Evolutionary conservation across 2,113 vertebrate species (phyloP), one percentile per base, ranked within the genome.

Genomic region (Egretta garzetta): DNA sequence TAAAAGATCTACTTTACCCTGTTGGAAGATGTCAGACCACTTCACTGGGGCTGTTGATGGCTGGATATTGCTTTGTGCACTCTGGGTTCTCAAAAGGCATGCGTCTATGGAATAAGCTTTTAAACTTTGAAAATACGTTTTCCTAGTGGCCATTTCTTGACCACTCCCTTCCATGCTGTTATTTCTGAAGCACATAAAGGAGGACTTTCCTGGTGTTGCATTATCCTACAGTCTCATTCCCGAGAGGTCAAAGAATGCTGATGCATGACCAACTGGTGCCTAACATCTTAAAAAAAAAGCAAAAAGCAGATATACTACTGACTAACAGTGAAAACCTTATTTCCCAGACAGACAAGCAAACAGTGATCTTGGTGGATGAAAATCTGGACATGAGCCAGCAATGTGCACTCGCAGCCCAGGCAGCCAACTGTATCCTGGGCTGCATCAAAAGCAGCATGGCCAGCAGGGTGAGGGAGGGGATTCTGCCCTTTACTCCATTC

Each of bases 41-140:
- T 91, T 56, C 56, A 23, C 47, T 16, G 75, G 23, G 28, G 32
- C 41, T 5, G 12, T 35, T 88, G 86, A 75, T 91, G 47, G 80
- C 4, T 74, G 43, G 19, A 47, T 92, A 92, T 92, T 64, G 95
- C 90, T 93, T 86, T 66, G 14, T 35, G 35, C 60, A 60, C 28
- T 88, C 83, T 32, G 43, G 30, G 16, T 24, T 93, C 72, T 75
- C 35, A 73, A 56, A 83, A 84, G 7, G 11, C 30, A 28, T 9
- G 4, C 0, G 8, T 52, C n/a, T 59, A 49, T 0, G 0, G 19
- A 19, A 50, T 16, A 56, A 1, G 1, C 33, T 84, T 76, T 72
- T 70, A 60, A 59, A 84, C 22, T 60, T 49, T 9, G 15, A 91
- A 90, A 93, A 68, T 28, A 49, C 9, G 2, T 79, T 77, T 64